Evolutionary conservation across 1,140 invertebrate species (phyloP).

Genomic region (Pseudomyrmex concolor): DNA sequence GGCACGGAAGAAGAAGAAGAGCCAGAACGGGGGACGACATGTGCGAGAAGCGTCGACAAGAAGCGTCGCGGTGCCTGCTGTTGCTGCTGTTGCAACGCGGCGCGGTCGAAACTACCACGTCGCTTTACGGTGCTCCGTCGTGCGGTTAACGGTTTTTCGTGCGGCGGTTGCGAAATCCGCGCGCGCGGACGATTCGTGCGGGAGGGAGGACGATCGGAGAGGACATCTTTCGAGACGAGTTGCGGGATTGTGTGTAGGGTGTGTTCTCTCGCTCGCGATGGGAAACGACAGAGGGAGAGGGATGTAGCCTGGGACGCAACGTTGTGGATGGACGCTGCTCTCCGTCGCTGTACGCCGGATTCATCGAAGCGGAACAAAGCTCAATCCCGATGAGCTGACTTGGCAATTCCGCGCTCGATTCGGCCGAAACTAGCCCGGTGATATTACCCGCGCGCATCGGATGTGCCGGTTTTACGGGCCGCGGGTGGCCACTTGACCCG

Average conservation of each 20-base stretch:
- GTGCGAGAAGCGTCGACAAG: slow-evolving; percentile 52
- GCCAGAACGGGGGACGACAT: slow-evolving; percentile 31
- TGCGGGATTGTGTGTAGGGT: slow-evolving; percentile 15
- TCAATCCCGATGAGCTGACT: slow-evolving; percentile 79
- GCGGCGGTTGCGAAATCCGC: slow-evolving; percentile 39
- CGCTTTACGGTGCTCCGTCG: background rate
- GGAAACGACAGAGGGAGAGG: slow-evolving; percentile 22
- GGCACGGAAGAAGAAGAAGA: slow-evolving; percentile 33
- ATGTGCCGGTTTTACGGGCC: slow-evolving; percentile 70
- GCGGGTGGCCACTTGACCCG: slow-evolving; percentile 78
- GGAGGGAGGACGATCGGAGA: slow-evolving; percentile 6
- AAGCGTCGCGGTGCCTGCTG: slow-evolving; percentile 54
- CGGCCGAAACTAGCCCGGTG: slow-evolving; percentile 74
- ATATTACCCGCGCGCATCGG: slow-evolving; percentile 73
- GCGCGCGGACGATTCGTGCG: background rate
- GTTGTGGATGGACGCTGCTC: slow-evolving; percentile 26
- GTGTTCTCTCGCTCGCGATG: slow-evolving; percentile 1
- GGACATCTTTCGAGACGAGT: slow-evolving; percentile 8
- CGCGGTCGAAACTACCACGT: slow-evolving; percentile 41
- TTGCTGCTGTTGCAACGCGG: slow-evolving; percentile 20
- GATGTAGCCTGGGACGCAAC: slow-evolving; percentile 51
- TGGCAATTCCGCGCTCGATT: slow-evolving; percentile 73
- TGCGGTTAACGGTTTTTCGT: slow-evolving; percentile 54
- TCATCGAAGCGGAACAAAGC: slow-evolving; percentile 73
- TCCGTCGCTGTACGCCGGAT: slow-evolving; percentile 54